Percentiles rank a stretch among this genome's conserved stretches.
Evolutionary conservation across 2,888 invertebrate genomes (phyloP).

Genomic region (Incurvaria masculella): DNA sequence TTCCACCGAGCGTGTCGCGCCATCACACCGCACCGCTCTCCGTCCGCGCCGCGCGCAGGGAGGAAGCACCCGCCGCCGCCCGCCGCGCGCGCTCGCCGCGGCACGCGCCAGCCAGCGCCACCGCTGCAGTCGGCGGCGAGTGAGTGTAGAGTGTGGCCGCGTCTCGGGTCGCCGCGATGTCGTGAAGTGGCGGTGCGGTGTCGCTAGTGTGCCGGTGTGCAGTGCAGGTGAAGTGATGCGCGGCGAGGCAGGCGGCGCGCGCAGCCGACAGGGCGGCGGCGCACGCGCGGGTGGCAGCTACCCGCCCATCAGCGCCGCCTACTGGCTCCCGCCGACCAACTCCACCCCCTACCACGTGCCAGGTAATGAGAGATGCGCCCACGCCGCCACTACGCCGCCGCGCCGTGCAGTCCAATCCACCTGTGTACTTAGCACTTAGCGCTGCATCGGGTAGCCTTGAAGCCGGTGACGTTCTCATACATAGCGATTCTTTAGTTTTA

Average conservation of each 20-base stretch:
- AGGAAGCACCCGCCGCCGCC: background rate
- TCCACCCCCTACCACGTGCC: constrained; percentile 80
- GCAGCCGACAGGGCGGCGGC: constrained; percentile 35
- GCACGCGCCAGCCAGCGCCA: constrained; percentile 9
- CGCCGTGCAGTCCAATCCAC: too few relatives aligned
- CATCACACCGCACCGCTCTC: background rate
- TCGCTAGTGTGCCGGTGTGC: constrained; percentile 19
- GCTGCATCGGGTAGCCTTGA: too few relatives aligned
- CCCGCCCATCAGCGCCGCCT: constrained; percentile 79
- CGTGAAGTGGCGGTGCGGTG: constrained; percentile 32
- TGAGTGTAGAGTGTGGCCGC: constrained; percentile 44
- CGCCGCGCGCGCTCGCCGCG: constrained; percentile 5
- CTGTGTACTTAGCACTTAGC: too few relatives aligned
- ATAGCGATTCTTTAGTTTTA: too few relatives aligned
- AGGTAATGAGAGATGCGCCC: too few relatives aligned
- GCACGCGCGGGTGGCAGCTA: constrained; percentile 44
- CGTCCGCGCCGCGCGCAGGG: background rate
- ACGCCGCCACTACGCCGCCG: too few relatives aligned
- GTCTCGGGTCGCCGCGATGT: constrained; percentile 40
- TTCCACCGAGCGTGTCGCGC: background rate
- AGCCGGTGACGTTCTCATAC: too few relatives aligned
- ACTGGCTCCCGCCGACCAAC: constrained; percentile 79
- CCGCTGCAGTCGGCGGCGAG: constrained; percentile 19
- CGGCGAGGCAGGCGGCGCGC: constrained; percentile 47
- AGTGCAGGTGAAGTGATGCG: constrained; percentile 37